Conservation (phyloP, 2,113 vertebrate species). For the Marmota monax region DNA sequence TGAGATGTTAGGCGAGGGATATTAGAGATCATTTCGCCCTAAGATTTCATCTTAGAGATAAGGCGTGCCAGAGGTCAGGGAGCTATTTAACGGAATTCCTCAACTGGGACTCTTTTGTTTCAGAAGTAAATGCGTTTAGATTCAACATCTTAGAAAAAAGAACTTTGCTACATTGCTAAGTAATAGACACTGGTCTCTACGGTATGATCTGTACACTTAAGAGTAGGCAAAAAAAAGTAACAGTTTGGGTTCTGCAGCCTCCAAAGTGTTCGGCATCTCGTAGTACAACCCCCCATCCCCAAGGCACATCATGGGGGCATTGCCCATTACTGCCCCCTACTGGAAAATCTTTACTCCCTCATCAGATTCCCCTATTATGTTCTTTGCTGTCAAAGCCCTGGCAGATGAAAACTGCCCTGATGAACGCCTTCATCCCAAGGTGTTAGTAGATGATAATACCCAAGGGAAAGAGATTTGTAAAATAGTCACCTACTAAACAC, state of each 20-base stretch:
- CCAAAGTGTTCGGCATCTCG: not conserved
- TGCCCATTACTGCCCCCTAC: not conserved
- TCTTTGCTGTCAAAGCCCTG: not conserved
- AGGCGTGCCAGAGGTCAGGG: not conserved
- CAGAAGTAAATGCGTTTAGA: not conserved
- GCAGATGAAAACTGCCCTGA: not conserved
- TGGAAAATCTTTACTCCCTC: not conserved
- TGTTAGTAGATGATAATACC: not conserved
- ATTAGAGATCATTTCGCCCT: not conserved
- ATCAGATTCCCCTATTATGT: not conserved
- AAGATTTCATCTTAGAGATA: not conserved
- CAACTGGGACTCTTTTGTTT: not conserved
- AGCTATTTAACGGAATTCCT: not conserved
- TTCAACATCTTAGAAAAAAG: not conserved
- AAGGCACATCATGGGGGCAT: accelerated
- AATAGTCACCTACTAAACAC: not conserved
- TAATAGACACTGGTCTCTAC: not conserved
- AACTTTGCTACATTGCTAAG: not conserved
- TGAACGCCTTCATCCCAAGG: not conserved
- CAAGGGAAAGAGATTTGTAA: not conserved
- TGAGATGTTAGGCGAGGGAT: not conserved
- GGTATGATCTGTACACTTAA: not conserved
- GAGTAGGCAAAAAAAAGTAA: not conserved
- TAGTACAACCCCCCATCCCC: not conserved
- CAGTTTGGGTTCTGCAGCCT: not conserved